A percentile compares a stretch with the other conserved stretches of the same genome.
phyloP scores from a whole-genome alignment of 2,113 vertebrate genomes.

The Cardinalis cardinalis region DNA sequence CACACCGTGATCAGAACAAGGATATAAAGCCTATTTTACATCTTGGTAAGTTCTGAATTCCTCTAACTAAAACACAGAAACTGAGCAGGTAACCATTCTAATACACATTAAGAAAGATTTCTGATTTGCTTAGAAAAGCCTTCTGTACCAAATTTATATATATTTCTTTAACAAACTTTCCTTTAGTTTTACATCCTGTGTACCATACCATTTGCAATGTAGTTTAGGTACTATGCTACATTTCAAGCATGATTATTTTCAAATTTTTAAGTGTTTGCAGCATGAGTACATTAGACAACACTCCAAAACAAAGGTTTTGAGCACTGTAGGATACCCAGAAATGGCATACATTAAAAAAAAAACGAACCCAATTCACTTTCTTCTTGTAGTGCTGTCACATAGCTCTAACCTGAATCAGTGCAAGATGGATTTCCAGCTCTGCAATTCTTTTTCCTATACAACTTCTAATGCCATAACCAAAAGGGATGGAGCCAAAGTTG shows the following conservation, averaged over 20 bases:
- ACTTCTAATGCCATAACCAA: conserved; percentile 89
- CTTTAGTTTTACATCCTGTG: background rate
- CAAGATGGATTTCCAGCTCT: conserved; percentile 89
- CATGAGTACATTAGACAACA: background rate
- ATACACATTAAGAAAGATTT: background rate
- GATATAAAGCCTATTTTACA: background rate
- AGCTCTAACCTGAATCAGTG: conserved; percentile 78
- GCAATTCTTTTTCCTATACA: conserved; percentile 88
- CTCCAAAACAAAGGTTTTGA: background rate
- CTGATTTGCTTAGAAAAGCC: background rate
- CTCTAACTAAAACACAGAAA: background rate
- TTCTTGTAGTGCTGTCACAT: background rate
- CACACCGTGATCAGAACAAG: background rate
- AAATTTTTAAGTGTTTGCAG: background rate
- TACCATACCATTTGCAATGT: background rate
- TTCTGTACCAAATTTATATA: background rate
- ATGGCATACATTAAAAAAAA: background rate
- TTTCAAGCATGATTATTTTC: background rate
- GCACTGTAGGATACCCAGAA: background rate
- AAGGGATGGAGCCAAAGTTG: conserved; percentile 92
- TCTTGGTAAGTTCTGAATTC: background rate
- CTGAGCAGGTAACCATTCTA: background rate
- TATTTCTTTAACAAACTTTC: background rate
- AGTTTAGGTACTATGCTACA: background rate
- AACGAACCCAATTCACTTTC: background rate